Evolutionary conservation across 1,140 invertebrate genomes (phyloP), one percentile per base, ranked within the genome.

Genomic region (Aphaenogaster ashmeadi): DNA sequence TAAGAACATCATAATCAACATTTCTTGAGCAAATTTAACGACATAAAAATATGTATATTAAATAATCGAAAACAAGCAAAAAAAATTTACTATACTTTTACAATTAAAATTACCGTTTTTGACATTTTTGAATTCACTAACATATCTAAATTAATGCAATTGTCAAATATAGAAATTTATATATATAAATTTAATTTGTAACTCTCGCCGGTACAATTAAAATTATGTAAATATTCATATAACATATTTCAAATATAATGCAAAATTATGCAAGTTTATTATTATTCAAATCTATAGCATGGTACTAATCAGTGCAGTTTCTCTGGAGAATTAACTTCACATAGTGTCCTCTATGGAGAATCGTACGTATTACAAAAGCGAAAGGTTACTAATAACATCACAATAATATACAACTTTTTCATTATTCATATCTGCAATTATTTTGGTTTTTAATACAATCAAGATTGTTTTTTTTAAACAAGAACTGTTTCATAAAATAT

Each of bases 281-380:
- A 18, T 18, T 47, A n/a, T 64, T 47, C 58, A 67, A 52, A 56
- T 69, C 27, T 81, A 56, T 56, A 41, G 21, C 58, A 69, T n/a
- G 64, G 9, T 56, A 13, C 9, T 81, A 69, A 69, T 81, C 21
- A 47, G 13, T 52, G 21, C 38, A 15, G 41, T 79, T 79, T 36
- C 60, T 47, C 58, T 50, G 27, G 13, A 13, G 66, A 41, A 71
- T 81, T 71, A 27, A 56, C 64, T 69, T 81, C 13, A 13, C 21
- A 71, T 13, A 81, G 79, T 11, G 79, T 71, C 79, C 79, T 81
- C 79, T 81, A 15, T 75, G 80, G 18, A 60, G 13, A 47, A 1
- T 9, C 15, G 8, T 44, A 7, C n/a, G 54, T 74, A 84, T 84
- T 41, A 75, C 27, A 47, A 75, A 27, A 36, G 21, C 11, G 18